These are phyloP conservation scores for Heterodera filipjevi DNA, from an alignment of 2,888 invertebrate genomes.

Conservation along the genomic window DNA sequence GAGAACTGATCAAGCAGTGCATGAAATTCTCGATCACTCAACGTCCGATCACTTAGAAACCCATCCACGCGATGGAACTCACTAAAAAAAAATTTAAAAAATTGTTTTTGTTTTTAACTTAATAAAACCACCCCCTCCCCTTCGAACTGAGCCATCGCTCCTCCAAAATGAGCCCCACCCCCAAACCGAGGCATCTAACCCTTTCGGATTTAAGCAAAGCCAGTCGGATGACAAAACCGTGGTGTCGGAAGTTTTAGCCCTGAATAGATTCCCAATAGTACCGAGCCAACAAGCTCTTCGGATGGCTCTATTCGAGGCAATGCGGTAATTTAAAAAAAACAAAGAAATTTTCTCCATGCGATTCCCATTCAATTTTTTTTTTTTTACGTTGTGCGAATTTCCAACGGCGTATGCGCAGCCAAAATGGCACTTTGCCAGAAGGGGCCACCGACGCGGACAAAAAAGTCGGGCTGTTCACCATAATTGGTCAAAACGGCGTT, in stretches of 20 bases:
- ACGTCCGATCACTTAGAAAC: background rate
- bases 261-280: too few species aligned
- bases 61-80: conserved; percentile 20
- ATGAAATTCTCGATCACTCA: conserved; percentile 12
- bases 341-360: background rate
- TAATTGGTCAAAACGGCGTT: background rate
- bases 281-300: too few species aligned
- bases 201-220: too few species aligned
- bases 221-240: too few species aligned
- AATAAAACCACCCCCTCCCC: too few species aligned
- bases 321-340: background rate
- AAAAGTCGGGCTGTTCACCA: background rate
- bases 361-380: background rate
- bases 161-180: too few species aligned
- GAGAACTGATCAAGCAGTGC: conserved; percentile 6
- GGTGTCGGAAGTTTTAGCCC: too few species aligned
- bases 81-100: background rate
- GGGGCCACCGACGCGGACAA: conserved; percentile 7
- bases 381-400: background rate
- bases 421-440: background rate
- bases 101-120: background rate
- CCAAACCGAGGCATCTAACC: too few species aligned
- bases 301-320: too few species aligned
- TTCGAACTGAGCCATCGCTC: background rate
- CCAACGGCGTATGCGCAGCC: conserved; percentile 1